These are phyloP conservation scores for Parthenolecanium corni DNA, from an alignment of 2,888 invertebrate genomes.

Conservation along the genomic window DNA sequence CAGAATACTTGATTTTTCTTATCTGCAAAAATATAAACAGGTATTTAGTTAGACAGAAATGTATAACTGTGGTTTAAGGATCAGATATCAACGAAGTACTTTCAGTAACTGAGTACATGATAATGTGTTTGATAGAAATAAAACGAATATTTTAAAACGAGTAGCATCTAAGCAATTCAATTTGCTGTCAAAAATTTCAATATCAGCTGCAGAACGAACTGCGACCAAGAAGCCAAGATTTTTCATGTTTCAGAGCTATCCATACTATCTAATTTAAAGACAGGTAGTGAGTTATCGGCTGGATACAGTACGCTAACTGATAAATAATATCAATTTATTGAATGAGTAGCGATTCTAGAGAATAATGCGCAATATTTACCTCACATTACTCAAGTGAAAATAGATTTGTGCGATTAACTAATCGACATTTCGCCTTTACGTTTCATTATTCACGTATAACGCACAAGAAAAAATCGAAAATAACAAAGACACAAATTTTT, in stretches of 20 bases:
- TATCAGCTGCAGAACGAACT: too few relatives aligned
- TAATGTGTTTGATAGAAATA: too few relatives aligned
- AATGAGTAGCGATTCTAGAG: background rate
- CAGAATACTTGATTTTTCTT: background rate
- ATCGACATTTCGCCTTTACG: background rate
- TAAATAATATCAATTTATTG: background rate
- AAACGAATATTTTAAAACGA: too few relatives aligned
- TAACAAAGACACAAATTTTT: background rate
- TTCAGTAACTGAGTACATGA: too few relatives aligned
- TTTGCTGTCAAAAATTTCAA: too few relatives aligned
- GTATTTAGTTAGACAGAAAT: too few relatives aligned
- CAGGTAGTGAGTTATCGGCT: background rate
- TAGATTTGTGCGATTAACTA: background rate
- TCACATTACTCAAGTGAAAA: constrained; percentile 10
- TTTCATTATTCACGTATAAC: background rate
- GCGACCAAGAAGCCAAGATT: too few relatives aligned
- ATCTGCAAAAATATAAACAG: background rate
- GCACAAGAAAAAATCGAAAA: background rate
- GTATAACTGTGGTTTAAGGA: too few relatives aligned
- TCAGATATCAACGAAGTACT: too few relatives aligned
- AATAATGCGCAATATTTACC: constrained; percentile 16
- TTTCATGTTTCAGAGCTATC: too few relatives aligned
- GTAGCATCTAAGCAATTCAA: too few relatives aligned
- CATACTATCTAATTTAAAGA: too few relatives aligned
- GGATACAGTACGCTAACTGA: background rate